phyloP scores from a whole-genome alignment of 35 echinoderm and acorn worm genomes.

The Ptychodera flava region DNA sequence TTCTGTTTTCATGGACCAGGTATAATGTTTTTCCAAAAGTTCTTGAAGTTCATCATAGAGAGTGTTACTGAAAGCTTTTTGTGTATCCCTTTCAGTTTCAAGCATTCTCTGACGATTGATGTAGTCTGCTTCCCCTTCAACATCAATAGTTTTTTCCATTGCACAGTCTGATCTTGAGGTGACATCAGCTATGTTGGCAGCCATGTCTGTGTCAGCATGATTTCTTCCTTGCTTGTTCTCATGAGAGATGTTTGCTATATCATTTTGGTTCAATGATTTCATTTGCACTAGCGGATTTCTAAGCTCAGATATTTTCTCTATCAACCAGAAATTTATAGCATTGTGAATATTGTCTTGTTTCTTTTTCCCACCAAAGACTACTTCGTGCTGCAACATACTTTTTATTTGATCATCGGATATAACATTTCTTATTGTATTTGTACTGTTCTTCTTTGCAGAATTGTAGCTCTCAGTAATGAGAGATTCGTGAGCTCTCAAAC shows the following conservation, averaged over 20 bases:
- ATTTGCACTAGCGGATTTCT: background rate
- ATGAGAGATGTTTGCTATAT: too few species aligned
- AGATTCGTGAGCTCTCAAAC: background rate
- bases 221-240: too few species aligned
- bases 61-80: background rate
- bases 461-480: background rate
- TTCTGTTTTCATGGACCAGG: too few species aligned
- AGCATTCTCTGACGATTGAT: slow-evolving; percentile 19
- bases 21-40: too few species aligned
- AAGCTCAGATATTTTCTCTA: background rate
- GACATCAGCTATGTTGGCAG: background rate
- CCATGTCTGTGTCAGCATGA: too few species aligned
- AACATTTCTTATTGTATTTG: background rate
- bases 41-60: too few species aligned
- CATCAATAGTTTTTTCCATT: background rate
- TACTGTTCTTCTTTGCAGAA: background rate
- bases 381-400: background rate
- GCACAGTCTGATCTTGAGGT: background rate
- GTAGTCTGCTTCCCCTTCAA: slow-evolving; percentile 15
- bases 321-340: background rate
- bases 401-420: background rate
- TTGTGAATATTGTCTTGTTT: background rate
- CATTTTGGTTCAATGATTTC: too few species aligned
- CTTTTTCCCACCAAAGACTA: too few species aligned
- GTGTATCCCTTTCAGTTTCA: slow-evolving; percentile 3